These are phyloP conservation scores for Oxyteleia sp. DNA, from an alignment of 2,888 invertebrate genomes.

Conservation along the genomic window DNA sequence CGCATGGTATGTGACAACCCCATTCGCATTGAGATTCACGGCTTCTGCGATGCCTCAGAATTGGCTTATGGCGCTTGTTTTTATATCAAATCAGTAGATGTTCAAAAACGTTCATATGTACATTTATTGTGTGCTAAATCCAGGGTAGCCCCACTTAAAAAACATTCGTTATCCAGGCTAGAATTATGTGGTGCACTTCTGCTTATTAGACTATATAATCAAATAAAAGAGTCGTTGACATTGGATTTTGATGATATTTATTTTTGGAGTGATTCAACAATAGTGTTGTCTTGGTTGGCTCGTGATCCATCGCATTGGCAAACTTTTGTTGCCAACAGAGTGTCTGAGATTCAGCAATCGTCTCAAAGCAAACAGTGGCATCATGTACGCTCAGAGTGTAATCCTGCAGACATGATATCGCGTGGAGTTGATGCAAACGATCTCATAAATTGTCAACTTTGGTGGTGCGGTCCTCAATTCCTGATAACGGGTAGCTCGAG, in stretches of 20 bases:
- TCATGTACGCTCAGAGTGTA: conserved; percentile 38
- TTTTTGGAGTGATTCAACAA: conserved; percentile 38
- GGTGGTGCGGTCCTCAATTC: conserved; percentile 26
- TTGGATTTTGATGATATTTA: conserved; percentile 23
- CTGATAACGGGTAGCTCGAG: not conserved
- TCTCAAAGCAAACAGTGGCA: not conserved
- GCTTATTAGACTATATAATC: not conserved
- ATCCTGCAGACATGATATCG: conserved; percentile 21
- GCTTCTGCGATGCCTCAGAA: conserved; percentile 35
- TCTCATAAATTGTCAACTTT: not conserved
- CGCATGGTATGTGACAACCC: conserved; percentile 25
- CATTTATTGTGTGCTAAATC: conserved; percentile 10
- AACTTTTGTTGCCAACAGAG: conserved; percentile 30
- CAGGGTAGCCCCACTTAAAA: conserved; percentile 9
- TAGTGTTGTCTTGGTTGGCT: not conserved
- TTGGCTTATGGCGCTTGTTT: conserved; percentile 23
- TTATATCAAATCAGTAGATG: conserved; percentile 1
- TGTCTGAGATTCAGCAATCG: conserved; percentile 26
- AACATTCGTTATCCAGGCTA: not conserved
- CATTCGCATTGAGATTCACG: conserved; percentile 62
- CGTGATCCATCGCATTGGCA: conserved; percentile 5
- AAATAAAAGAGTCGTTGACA: not conserved
- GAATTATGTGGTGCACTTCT: conserved; percentile 18
- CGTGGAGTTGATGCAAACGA: conserved; percentile 15
- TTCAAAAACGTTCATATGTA: not conserved